These are phyloP conservation scores for Tolypeutes matacus DNA, from an alignment of 2,797 vertebrate species.

Conservation along the genomic window DNA sequence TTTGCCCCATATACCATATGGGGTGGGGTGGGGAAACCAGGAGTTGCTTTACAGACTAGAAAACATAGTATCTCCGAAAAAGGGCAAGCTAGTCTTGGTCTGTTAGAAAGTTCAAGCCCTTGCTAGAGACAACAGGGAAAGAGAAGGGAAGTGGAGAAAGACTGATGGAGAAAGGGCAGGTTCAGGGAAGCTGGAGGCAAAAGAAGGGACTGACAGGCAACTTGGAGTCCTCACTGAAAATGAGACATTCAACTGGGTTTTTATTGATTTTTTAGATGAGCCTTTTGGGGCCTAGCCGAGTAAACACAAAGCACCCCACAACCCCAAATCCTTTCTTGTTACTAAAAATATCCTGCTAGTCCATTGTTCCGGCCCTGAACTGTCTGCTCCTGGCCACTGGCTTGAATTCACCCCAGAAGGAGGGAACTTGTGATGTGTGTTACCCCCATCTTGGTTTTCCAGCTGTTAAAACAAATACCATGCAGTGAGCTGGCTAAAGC, in stretches of 20 bases:
- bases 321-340: neutral
- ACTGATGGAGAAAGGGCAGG: neutral
- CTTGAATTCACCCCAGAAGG: slow-evolving; percentile 29
- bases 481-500: no score
- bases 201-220: neutral
- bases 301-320: neutral
- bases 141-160: neutral
- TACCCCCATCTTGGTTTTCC: neutral
- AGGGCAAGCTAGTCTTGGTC: neutral
- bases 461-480: no score
- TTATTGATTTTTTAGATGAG: slow-evolving; percentile 35
- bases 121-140: neutral
- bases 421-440: neutral
- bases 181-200: neutral
- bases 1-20: slow-evolving; percentile 30
- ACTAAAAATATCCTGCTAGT: neutral
- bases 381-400: neutral
- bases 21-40: neutral
- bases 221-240: neutral
- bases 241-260: neutral
- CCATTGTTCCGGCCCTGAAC: neutral
- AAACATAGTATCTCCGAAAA: slow-evolving; percentile 44
- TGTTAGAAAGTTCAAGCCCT: neutral
- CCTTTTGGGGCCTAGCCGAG: neutral
- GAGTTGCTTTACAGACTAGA: slow-evolving; percentile 43